These are phyloP conservation scores for Procavia capensis DNA, from an alignment of 2,113 vertebrate species.

Conservation along the genomic window DNA sequence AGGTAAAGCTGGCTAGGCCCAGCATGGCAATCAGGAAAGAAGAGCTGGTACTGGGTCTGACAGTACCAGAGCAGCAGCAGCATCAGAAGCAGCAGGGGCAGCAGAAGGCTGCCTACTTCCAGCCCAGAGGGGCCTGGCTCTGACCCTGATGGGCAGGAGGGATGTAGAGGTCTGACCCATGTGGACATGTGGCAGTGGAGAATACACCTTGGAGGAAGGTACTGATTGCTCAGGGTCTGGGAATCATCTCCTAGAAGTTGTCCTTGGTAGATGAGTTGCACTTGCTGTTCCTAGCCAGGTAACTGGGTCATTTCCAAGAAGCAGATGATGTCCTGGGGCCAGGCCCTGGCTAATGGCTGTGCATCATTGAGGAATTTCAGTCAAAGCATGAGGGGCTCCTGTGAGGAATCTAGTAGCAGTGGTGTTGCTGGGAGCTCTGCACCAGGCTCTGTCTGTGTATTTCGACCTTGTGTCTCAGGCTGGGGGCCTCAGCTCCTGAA, in stretches of 20 bases:
- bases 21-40: slow-evolving; percentile 96
- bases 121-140: slow-evolving; percentile 92
- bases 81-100: slow-evolving; percentile 94
- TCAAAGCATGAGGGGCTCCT: slow-evolving; percentile 88
- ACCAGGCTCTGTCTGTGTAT: slow-evolving; percentile 11
- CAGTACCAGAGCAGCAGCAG: slow-evolving; percentile 96
- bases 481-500: slow-evolving; percentile 64
- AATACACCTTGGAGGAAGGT: slow-evolving; percentile 93
- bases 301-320: too few species aligned
- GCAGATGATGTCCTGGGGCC: too few species aligned
- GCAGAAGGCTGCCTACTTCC: slow-evolving; percentile 94
- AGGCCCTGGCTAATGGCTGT: slow-evolving; percentile 83
- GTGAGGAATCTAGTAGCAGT: slow-evolving; percentile 8
- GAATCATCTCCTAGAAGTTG: slow-evolving; percentile 95
- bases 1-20: slow-evolving; percentile 95
- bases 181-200: slow-evolving; percentile 97
- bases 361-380: slow-evolving; percentile 98
- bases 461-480: slow-evolving; percentile 82
- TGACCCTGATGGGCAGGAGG: slow-evolving; percentile 64
- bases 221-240: slow-evolving; percentile 93
- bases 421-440: slow-evolving; percentile 23
- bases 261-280: slow-evolving; percentile 97
- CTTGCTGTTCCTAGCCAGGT: slow-evolving; percentile 95
- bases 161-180: slow-evolving; percentile 73
- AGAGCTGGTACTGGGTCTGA: slow-evolving; percentile 97